A percentile compares a stretch with the other conserved stretches of the same genome.
Conservation (phyloP, 2,113 vertebrate genomes). For the Morone saxatilis region DNA sequence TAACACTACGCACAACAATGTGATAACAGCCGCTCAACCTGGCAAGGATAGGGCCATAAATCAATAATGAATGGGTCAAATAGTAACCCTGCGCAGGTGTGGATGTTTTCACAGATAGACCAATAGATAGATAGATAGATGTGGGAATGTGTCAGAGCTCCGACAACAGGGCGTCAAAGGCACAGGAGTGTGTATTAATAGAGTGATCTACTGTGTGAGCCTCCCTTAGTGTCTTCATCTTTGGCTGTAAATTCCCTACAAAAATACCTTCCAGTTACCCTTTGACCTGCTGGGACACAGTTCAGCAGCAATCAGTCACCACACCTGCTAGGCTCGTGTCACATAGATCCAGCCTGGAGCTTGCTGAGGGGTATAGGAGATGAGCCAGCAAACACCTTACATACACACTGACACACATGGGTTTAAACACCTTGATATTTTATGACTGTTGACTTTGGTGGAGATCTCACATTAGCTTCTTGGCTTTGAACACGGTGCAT, state of each 20-base stretch:
- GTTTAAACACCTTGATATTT: conserved; percentile 25
- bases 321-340: conserved; percentile 81
- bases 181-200: conserved; percentile 76
- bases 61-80: neutral
- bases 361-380: conserved; percentile 17
- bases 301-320: conserved; percentile 64
- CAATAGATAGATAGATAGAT: neutral
- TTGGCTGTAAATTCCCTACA: conserved; percentile 81
- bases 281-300: conserved; percentile 79
- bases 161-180: conserved; percentile 51
- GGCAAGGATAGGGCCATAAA: conserved; percentile 28
- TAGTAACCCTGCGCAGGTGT: conserved; percentile 9
- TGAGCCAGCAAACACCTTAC: conserved; percentile 32
- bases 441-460: conserved; percentile 3
- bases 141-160: conserved; percentile 14
- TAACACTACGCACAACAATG: conserved; percentile 40
- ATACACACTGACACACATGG: neutral
- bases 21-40: conserved; percentile 23
- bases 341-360: conserved; percentile 33
- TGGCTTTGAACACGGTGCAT: conserved; percentile 62
- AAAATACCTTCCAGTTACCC: conserved; percentile 84
- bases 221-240: conserved; percentile 58
- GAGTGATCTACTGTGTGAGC: conserved; percentile 66
- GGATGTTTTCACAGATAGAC: neutral
- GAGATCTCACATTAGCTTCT: conserved; percentile 56